Base-by-base conservation (phyloP, 2,888 invertebrate species). In the Rugalucina vietnamica region DNA sequence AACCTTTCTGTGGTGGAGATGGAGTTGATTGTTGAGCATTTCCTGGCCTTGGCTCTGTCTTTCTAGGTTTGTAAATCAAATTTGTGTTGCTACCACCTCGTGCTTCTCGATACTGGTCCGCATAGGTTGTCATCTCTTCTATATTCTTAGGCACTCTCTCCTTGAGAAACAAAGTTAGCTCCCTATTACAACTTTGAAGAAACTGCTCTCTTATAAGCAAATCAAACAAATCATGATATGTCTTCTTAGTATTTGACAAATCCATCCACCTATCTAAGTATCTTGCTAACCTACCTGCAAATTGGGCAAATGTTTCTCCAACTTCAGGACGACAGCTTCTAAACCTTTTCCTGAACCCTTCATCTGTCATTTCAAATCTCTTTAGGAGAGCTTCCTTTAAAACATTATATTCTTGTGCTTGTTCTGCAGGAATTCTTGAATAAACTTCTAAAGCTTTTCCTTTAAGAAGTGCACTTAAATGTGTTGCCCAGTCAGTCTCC, bases 261-360 rank as follows among this genome's bases (percentile, higher is more conserved):
- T 85, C 79, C 29, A 82, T 39, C 85, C 85, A 85, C n/a, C 85
- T 60, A 21, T 34, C 18, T 14, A 82, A 54, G 73, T 85, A 85
- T 72, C 74, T 76, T 12, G 21, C 27, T 27, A 79, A n/a, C n/a
- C n/a, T n/a, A 75, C 69, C 72, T 2, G 69, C 21, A 65, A 76
- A 85, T 71, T 82, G 81, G 1, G 3, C 18, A 84, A 79, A 81
- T 12, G 81, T 81, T 70, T 84, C 84, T 18, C 84, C 81, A 27
- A 18, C 24, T 74, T 81, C 78, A 18, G 76, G 74, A 60, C 43
- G 32, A 39, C 70, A n/a, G 18, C 39, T 65, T 32, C 78, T 12
- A 71, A 86, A 86, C 69, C 74, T 84, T 29, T 72, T 54, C 60
- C 50, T 50, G 57, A 81, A 84, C 0, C 84, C 84, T 12, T 84